These are phyloP conservation scores for Sebastes taczanowskii DNA, from an alignment of 2,797 vertebrate genomes.

Conservation along the genomic window DNA sequence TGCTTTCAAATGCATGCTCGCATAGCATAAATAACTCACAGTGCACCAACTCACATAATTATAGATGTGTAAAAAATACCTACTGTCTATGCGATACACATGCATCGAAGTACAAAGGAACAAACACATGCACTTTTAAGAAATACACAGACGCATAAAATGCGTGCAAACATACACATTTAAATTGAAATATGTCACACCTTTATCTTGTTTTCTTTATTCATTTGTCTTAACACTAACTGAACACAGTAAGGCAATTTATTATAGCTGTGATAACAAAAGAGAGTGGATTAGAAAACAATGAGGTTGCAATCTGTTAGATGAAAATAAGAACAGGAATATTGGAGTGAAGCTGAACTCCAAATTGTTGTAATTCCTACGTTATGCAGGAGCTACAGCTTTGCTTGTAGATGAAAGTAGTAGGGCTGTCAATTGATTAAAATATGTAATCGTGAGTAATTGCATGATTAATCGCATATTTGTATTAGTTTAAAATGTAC, in stretches of 20 bases:
- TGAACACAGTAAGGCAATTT: not conserved
- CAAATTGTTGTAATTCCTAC: not conserved
- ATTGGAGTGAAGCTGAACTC: not conserved
- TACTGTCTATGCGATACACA: not conserved
- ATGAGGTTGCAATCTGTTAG: not conserved
- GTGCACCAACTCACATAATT: not conserved
- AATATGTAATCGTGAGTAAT: no score
- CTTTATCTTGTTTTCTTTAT: not conserved
- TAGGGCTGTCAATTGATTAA: no score
- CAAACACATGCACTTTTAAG: not conserved
- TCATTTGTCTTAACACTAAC: not conserved
- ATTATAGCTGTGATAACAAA: not conserved
- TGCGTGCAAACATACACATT: not conserved
- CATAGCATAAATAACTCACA: slow-evolving; percentile 29
- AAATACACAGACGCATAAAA: not conserved
- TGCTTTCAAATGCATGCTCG: slow-evolving; percentile 36
- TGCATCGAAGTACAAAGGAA: not conserved
- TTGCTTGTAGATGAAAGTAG: not conserved
- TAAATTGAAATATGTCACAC: not conserved
- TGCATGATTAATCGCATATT: no score
- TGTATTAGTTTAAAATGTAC: no score
- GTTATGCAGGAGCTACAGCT: not conserved
- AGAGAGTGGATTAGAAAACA: not conserved
- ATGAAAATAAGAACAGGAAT: not conserved
- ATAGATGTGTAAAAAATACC: slow-evolving; percentile 2